These are phyloP conservation scores for Argya squamiceps DNA, from an alignment of 2,797 vertebrate species.

Conservation along the genomic window DNA sequence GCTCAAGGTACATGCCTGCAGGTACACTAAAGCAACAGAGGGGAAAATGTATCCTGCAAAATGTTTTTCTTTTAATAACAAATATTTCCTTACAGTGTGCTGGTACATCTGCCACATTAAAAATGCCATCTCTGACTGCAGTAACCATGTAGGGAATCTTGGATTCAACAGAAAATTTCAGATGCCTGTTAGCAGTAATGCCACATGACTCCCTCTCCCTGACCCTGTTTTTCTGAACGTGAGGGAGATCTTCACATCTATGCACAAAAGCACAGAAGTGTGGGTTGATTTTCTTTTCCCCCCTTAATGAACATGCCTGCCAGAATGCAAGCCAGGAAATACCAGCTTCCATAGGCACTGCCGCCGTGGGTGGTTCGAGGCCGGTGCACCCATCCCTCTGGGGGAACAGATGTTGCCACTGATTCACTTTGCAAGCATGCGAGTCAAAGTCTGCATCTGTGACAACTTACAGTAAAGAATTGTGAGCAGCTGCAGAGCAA, in stretches of 20 bases:
- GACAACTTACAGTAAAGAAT: conserved; percentile 53
- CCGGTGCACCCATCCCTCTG: conserved; percentile 39
- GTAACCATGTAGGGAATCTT: neutral
- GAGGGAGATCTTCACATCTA: neutral
- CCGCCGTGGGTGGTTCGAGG: conserved; percentile 43
- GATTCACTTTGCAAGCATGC: conserved; percentile 59
- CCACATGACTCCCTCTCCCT: neutral
- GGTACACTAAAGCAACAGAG: neutral
- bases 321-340: conserved; percentile 49
- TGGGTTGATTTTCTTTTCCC: neutral
- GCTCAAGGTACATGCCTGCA: rapidly evolving
- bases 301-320: neutral
- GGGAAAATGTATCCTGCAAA: neutral
- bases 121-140: neutral
- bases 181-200: neutral
- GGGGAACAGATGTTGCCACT: conserved; percentile 61
- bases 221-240: neutral
- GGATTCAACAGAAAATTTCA: neutral
- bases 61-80: neutral
- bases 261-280: neutral
- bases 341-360: conserved; percentile 23
- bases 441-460: conserved; percentile 46
- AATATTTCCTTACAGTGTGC: neutral
- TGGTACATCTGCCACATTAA: neutral
- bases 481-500: conserved; percentile 42